Percentiles rank a stretch among this genome's conserved stretches.
Evolutionary conservation across 2,113 vertebrate genomes (phyloP).

Genomic region (Ophthalmolycus amberensis): DNA sequence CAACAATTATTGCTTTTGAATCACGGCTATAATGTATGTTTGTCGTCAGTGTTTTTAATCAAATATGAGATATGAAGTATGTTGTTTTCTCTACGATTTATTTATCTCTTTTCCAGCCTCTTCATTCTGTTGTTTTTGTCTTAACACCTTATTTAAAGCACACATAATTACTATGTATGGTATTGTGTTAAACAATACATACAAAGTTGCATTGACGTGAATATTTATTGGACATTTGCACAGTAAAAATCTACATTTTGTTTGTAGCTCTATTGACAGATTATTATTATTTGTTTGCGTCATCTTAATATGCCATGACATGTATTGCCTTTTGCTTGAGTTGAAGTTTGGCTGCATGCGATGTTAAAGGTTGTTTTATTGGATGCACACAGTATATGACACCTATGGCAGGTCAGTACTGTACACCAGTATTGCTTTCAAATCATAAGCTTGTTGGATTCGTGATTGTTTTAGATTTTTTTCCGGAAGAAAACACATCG

Average conservation of each 20-base stretch:
- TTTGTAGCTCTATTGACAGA: neutral
- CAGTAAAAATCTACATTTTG: neutral
- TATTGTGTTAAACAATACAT: neutral
- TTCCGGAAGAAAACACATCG: neutral
- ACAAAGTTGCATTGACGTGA: neutral
- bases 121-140: neutral
- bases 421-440: neutral
- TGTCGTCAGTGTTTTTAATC: neutral
- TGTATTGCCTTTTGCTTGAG: neutral
- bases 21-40: neutral
- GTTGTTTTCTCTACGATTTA: neutral
- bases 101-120: too few relatives aligned
- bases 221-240: neutral
- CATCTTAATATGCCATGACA: neutral
- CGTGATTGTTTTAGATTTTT: neutral
- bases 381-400: neutral
- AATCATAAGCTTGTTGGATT: neutral
- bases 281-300: neutral
- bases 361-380: neutral
- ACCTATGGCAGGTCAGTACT: too few relatives aligned
- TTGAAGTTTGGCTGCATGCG: neutral
- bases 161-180: accelerated
- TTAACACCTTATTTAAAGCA: neutral
- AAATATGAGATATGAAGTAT: neutral
- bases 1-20: neutral